Percentiles rank a stretch among this genome's conserved stretches.
These are phyloP conservation scores for Ptychoptera albimana DNA, from an alignment of 2,888 invertebrate species.

Conservation along the genomic window DNA sequence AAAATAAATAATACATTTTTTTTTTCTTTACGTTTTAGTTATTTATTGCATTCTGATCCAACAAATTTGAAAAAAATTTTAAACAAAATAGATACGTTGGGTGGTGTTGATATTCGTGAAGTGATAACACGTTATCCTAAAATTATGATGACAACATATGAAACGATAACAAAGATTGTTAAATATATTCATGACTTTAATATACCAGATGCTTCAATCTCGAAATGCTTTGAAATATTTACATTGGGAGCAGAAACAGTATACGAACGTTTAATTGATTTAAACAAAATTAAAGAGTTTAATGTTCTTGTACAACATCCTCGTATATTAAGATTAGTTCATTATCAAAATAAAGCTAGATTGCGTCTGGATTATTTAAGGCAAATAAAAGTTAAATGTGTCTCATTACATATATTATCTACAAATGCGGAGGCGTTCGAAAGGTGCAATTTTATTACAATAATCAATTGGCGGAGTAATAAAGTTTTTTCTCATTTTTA, in stretches of 20 bases:
- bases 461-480: neutral
- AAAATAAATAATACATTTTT: too few relatives aligned
- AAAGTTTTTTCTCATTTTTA: neutral
- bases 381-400: constrained; percentile 32
- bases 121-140: constrained; percentile 41
- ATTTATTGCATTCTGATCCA: constrained; percentile 39
- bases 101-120: constrained; percentile 37
- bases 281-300: constrained; percentile 42
- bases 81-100: constrained; percentile 35
- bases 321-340: constrained; percentile 35
- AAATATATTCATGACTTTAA: constrained; percentile 38
- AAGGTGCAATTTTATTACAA: constrained; percentile 15
- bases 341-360: constrained; percentile 33
- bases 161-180: constrained; percentile 36
- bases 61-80: constrained; percentile 39
- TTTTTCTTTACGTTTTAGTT: too few relatives aligned
- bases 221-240: constrained; percentile 38
- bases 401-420: constrained; percentile 33
- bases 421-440: constrained; percentile 26
- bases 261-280: constrained; percentile 36
- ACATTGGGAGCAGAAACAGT: constrained; percentile 42
- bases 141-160: constrained; percentile 41
- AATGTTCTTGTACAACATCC: constrained; percentile 42
- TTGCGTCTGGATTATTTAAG: constrained; percentile 35
- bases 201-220: constrained; percentile 37